phyloP scores from a whole-genome alignment of 2,888 invertebrate species.

The Taphrorychus bicolor region DNA sequence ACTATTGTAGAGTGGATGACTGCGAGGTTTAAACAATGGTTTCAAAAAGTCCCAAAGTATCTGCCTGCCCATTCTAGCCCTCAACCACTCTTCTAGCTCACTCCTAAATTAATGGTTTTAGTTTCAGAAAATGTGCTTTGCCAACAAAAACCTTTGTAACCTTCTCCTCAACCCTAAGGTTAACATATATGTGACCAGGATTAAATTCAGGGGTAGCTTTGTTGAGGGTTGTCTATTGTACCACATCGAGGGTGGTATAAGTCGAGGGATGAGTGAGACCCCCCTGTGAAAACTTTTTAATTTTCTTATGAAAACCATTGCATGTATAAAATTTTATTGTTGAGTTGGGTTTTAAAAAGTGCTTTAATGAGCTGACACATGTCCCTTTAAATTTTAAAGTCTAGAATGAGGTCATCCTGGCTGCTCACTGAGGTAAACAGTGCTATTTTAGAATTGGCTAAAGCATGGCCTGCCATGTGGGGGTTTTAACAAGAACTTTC shows the following conservation, averaged over 20 bases:
- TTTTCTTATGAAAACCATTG: neutral
- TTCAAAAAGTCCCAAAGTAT: neutral
- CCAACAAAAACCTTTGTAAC: neutral
- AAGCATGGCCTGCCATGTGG: no score
- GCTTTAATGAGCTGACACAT: no score
- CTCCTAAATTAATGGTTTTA: conserved; percentile 1
- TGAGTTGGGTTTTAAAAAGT: no score
- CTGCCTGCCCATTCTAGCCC: neutral
- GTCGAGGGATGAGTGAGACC: neutral
- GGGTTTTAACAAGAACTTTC: neutral
- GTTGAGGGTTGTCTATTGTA: neutral
- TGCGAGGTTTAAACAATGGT: no score
- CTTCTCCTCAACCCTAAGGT: neutral
- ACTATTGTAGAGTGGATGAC: no score
- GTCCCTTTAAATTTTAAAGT: conserved; percentile 18
- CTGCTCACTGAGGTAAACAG: conserved; percentile 8
- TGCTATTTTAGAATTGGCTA: conserved; percentile 10
- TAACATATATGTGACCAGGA: neutral
- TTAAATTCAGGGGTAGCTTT: neutral
- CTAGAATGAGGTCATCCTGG: conserved; percentile 17
- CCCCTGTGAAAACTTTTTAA: neutral
- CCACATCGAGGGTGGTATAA: neutral
- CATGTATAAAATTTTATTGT: neutral
- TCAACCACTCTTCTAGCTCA: conserved; percentile 8
- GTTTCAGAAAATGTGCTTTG: conserved; percentile 23